Evolutionary conservation across 2,888 invertebrate species (phyloP).

Genomic region (Hirtodrosophila cameraria): DNA sequence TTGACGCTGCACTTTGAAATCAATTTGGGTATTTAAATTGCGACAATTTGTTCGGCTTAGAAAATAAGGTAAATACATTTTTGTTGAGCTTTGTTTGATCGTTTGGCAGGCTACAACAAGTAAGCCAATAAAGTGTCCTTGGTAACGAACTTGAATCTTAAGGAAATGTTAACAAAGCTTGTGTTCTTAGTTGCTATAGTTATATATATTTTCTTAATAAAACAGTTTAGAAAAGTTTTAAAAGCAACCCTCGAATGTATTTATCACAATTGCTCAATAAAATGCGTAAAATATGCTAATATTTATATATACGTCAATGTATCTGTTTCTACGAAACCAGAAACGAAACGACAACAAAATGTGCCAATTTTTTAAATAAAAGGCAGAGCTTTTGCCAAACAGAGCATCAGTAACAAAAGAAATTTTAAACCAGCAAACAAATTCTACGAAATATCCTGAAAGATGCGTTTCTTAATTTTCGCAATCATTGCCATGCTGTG

Average conservation of each 20-base stretch:
- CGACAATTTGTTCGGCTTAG: conserved; percentile 57
- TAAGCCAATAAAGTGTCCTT: conserved; percentile 20
- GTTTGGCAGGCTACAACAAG: background rate
- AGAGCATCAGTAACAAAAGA: conserved; percentile 27
- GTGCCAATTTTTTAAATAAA: conserved; percentile 7
- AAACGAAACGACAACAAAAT: background rate
- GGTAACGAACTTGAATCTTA: no score
- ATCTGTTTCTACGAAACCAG: background rate
- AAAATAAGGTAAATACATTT: conserved; percentile 59
- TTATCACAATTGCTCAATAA: no score
- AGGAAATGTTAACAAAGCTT: background rate
- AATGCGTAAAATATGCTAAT: no score
- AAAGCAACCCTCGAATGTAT: no score
- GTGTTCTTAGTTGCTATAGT: no score
- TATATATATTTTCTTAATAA: no score
- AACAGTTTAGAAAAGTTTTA: no score
- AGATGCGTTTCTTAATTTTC: conserved; percentile 50
- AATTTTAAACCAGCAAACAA: conserved; percentile 1
- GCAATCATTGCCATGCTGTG: conserved; percentile 36
- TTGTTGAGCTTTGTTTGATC: conserved; percentile 9
- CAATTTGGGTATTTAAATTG: conserved; percentile 53
- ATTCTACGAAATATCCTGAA: conserved; percentile 9
- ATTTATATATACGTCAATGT: no score
- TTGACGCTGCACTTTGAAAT: conserved; percentile 30
- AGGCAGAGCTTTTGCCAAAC: background rate